A percentile compares a stretch with the other conserved stretches of the same genome.
Evolutionary conservation across 2,113 vertebrate species (phyloP).

Genomic region (Hippocampus guttulatus): DNA sequence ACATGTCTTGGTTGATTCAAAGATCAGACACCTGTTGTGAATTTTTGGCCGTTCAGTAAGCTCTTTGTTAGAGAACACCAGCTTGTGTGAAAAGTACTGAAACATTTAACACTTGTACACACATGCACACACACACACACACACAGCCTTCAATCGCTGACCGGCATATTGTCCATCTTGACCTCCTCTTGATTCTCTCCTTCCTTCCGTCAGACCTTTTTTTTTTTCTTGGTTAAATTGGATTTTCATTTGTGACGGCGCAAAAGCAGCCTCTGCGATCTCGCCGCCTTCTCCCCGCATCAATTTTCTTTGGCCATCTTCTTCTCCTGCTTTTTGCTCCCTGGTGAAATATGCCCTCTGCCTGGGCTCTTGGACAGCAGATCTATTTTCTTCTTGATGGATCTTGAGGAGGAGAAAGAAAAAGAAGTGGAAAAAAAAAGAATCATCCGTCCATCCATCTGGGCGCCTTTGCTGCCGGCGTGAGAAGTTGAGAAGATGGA

Average conservation of each 20-base stretch:
- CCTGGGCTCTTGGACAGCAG: constrained; percentile 35
- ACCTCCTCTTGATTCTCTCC: constrained; percentile 4
- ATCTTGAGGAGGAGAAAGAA: constrained; percentile 9
- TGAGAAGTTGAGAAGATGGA: constrained; percentile 24
- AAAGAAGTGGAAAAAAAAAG: neutral
- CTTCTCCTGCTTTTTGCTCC: constrained; percentile 37
- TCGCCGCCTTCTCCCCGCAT: constrained; percentile 47
- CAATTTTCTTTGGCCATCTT: constrained; percentile 38
- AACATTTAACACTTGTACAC: no score
- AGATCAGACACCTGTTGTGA: no score
- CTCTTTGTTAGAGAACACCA: no score
- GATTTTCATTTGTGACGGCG: constrained; percentile 69
- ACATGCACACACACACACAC: no score
- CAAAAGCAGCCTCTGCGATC: constrained; percentile 55
- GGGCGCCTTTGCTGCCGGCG: neutral
- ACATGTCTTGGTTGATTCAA: no score
- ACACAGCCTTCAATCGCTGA: no score
- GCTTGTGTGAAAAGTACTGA: no score
- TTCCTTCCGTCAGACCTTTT: constrained; percentile 48
- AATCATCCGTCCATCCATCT: constrained; percentile 1
- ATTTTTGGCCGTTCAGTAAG: no score
- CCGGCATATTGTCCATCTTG: neutral
- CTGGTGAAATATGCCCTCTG: constrained; percentile 53
- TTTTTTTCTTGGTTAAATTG: constrained; percentile 63
- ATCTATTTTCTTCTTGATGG: constrained; percentile 47